Percentiles rank a stretch among this genome's conserved stretches.
phyloP scores from a whole-genome alignment of 37 sponge, comb jelly and placozoan genomes.

The Diacarnus erythraeanus region DNA sequence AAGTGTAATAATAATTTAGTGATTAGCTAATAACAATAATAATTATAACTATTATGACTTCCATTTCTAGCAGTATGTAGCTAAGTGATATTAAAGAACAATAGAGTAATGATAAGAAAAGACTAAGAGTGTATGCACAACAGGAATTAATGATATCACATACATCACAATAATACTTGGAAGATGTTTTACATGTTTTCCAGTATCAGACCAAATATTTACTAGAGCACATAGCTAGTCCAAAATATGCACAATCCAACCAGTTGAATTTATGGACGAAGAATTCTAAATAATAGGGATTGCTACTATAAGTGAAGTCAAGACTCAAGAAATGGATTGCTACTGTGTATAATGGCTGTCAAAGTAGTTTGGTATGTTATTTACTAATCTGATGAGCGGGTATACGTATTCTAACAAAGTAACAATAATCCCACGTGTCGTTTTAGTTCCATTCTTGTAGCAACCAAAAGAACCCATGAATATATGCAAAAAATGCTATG shows the following conservation, averaged over 20 bases:
- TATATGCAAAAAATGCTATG: neutral
- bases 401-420: slow-evolving; percentile 17
- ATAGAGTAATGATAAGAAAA: too few relatives aligned
- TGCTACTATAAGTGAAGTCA: neutral
- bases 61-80: too few relatives aligned
- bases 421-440: slow-evolving; percentile 7
- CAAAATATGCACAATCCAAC: neutral
- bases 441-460: slow-evolving; percentile 39
- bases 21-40: too few relatives aligned
- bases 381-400: neutral
- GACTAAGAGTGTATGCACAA: too few relatives aligned
- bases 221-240: too few relatives aligned
- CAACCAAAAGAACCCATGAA: slow-evolving; percentile 4
- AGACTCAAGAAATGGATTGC: neutral
- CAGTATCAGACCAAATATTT: too few relatives aligned
- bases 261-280: neutral
- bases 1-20: too few relatives aligned
- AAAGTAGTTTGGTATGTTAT: neutral
- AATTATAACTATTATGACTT: too few relatives aligned
- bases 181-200: too few relatives aligned
- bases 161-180: too few relatives aligned
- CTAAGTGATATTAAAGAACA: too few relatives aligned
- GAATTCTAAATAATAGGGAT: neutral
- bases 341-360: neutral
- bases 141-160: too few relatives aligned